Evolutionary conservation across 2,113 vertebrate species (phyloP).

Genomic region (Irena cyanogastra): DNA sequence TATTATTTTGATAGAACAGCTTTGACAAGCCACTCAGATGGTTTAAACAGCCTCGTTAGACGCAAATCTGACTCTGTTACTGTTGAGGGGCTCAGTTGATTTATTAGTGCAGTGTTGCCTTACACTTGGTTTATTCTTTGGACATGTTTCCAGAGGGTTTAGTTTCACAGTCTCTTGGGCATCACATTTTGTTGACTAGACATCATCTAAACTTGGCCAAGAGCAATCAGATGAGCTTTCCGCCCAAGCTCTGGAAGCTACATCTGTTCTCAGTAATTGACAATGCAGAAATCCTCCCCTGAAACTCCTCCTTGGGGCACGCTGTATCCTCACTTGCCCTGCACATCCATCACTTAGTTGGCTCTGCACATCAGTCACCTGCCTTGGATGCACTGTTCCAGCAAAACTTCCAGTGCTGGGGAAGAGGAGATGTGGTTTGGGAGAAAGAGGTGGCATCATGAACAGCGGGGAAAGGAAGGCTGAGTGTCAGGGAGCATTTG

Average conservation of each 20-base stretch:
- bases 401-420: not conserved
- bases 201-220: constrained; percentile 36
- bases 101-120: constrained; percentile 33
- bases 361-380: not conserved
- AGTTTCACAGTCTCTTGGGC: constrained; percentile 46
- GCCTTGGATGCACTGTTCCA: not conserved
- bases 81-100: not conserved
- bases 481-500: not conserved
- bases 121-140: constrained; percentile 35
- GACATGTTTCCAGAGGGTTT: constrained; percentile 43
- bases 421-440: not conserved
- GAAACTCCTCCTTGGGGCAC: not conserved
- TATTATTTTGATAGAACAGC: not conserved
- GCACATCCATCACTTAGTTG: not conserved
- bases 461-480: not conserved
- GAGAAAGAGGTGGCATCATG: not conserved
- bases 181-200: constrained; percentile 41
- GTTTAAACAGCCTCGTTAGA: not conserved
- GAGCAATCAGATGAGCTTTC: constrained; percentile 39
- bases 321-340: constrained; percentile 14
- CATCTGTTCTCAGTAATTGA: constrained; percentile 44
- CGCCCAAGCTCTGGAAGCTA: not conserved
- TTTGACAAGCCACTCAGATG: constrained; percentile 11
- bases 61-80: constrained; percentile 13
- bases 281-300: not conserved